These are phyloP conservation scores for Gandaritis pyraliata DNA, from an alignment of 2,888 invertebrate species.

Conservation along the genomic window DNA sequence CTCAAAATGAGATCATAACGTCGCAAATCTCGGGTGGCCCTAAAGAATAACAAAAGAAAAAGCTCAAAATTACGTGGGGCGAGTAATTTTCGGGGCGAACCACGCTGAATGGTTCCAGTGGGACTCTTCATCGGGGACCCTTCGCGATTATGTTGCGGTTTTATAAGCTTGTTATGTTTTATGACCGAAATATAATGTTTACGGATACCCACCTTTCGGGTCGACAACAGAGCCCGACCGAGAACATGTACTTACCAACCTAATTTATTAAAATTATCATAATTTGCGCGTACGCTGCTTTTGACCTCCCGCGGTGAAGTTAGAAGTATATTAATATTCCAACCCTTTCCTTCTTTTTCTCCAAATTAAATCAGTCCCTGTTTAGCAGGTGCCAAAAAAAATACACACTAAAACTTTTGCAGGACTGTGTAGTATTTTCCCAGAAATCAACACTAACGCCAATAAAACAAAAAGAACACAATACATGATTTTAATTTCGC, in stretches of 20 bases:
- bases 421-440: conserved; percentile 5
- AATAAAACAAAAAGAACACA: conserved; percentile 23
- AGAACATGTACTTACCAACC: conserved; percentile 42
- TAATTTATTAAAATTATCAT: conserved; percentile 56
- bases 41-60: conserved; percentile 82
- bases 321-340: conserved; percentile 39
- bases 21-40: conserved; percentile 76
- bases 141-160: conserved; percentile 78
- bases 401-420: not conserved
- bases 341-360: conserved; percentile 14
- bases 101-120: conserved; percentile 72
- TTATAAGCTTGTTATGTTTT: conserved; percentile 83
- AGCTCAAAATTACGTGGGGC: conserved; percentile 79
- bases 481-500: conserved; percentile 27
- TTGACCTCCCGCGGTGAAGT: conserved; percentile 35
- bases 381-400: not conserved
- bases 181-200: conserved; percentile 72
- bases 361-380: not conserved
- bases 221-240: conserved; percentile 48
- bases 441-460: conserved; percentile 16
- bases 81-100: conserved; percentile 81
- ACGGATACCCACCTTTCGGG: conserved; percentile 63
- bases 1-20: conserved; percentile 83
- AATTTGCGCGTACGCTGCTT: conserved; percentile 47
- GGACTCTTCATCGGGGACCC: conserved; percentile 69